Base-by-base conservation (phyloP, 2,797 vertebrate species). In the Gobio occitaniae region DNA sequence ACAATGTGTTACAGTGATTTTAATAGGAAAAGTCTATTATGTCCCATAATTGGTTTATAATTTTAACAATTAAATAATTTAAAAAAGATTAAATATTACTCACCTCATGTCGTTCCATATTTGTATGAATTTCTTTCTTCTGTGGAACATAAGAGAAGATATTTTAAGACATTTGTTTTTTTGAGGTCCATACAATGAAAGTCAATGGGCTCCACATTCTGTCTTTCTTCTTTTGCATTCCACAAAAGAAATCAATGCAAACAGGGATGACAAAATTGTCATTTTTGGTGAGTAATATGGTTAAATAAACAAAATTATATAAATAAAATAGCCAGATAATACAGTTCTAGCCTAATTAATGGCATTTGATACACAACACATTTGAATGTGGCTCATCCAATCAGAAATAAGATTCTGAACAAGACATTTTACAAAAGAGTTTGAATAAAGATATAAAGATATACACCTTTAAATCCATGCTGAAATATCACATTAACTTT, bases 141-240 rank as follows among this genome's bases (percentile, higher is more conserved):
- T 76, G 74, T 76, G 52, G 12, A 65, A 76, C 52, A 76, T 36
- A 56, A 76, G 50, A 56, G 19, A n/a, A 38, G 19, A 56, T 56
- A 56, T 76, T 76, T 75, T 3, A 6, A 36, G 29, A 75, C 54
- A 75, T 75, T 10, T 13, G 17, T 21, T 36, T 75, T 52, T 74
- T 44, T 19, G 54, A 52, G 52, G 50, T 36, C 17, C 50, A 75
- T 11, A 17, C 71, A 74, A 19, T 19, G 1, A 29, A 75, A 52
- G 48, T 54, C 50, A 75, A 13, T 12, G 10, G 6, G 17, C 50
- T 54, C 10, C 48, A 21, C 9, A 3, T 38, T 76, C 29, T 75
- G 32, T 3, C 36, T 21, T 32, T 52, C 47, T 52, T 19, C 16
- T 52, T 52, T 52, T 50, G 71, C 71, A 3, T 54, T 32, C 17